These are phyloP conservation scores for Colaptes auratus DNA, from an alignment of 2,113 vertebrate species.

Conservation along the genomic window DNA sequence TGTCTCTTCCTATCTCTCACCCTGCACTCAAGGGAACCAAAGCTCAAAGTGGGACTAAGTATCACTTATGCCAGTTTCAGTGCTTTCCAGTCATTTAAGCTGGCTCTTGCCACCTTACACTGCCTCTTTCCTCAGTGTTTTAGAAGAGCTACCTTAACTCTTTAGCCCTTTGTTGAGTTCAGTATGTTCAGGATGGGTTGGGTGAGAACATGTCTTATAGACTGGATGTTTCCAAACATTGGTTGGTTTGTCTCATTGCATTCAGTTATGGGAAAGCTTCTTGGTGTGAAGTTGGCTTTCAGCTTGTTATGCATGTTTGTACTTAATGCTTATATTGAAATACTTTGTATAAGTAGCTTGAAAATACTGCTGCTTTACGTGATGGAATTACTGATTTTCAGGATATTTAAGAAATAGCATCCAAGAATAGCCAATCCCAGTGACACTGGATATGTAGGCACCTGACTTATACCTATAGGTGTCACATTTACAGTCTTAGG, in stretches of 20 bases:
- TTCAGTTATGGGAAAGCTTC: not conserved
- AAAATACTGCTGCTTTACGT: not conserved
- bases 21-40: not conserved
- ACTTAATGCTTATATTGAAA: not conserved
- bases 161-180: not conserved
- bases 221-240: not conserved
- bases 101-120: not conserved
- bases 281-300: not conserved
- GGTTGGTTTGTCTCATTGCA: not conserved
- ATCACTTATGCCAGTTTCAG: not conserved
- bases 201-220: not conserved
- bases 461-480: not conserved
- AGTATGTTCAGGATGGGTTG: not conserved
- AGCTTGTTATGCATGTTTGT: not conserved
- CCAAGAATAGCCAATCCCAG: not conserved
- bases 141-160: not conserved
- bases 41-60: not conserved
- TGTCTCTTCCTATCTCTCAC: not conserved
- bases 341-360: not conserved
- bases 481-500: not conserved
- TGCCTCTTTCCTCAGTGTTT: not conserved
- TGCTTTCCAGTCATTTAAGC: not conserved
- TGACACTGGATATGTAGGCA: not conserved
- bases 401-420: not conserved
- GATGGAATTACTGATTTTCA: not conserved